Base-by-base conservation (phyloP, 1,140 invertebrate species). In the Thrips palmi region DNA sequence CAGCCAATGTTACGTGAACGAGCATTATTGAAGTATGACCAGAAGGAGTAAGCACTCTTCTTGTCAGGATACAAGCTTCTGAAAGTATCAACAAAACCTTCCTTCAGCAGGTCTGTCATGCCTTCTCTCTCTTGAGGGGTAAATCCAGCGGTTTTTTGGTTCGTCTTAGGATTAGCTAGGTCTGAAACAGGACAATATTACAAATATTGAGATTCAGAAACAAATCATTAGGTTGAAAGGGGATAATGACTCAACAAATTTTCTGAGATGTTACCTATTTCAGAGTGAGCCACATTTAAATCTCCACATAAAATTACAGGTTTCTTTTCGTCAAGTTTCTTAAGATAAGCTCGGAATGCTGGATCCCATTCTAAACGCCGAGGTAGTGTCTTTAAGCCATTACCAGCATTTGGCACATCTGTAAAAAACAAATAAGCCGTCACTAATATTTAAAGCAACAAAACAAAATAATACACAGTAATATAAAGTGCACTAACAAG, bases 281-380 rank as follows among this genome's bases (percentile, higher is more conserved):
- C 84, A 47, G 77, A 60, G 58, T 98, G 93, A 31, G 92, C 79
- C 4, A 97, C 93, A 64, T 98, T 98, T 66, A 98, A 75, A 59
- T 98, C 94, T 2, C 94, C 93, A 55, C 80, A 87, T 44, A 96
- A 67, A 33, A 98, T 79, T 0, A 97, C 85, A 11, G 92, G 87
- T 57, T 99, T 98, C 33, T 80, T 77, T 39, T 68, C 61, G 60
- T 97, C 85, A 14, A 97, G 62, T 33, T 74, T 59, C 49, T 79
- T 73, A 6, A 97, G 54, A 54, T 79, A 76, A 14, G 71, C 63
- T 41, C 72, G 67, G 52, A 97, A 88, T 18, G 68, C 61, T 43
- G 74, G 60, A 56, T 98, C 91, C 88, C 91, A 99, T 49, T 84
- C 65, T 53, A 87, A 68, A 51, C 89, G 70, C 60, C 91, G 88